Percentiles rank a stretch among this genome's conserved stretches.
Conservation (phyloP, 2,888 invertebrate genomes). For the Saturnia pavonia region DNA sequence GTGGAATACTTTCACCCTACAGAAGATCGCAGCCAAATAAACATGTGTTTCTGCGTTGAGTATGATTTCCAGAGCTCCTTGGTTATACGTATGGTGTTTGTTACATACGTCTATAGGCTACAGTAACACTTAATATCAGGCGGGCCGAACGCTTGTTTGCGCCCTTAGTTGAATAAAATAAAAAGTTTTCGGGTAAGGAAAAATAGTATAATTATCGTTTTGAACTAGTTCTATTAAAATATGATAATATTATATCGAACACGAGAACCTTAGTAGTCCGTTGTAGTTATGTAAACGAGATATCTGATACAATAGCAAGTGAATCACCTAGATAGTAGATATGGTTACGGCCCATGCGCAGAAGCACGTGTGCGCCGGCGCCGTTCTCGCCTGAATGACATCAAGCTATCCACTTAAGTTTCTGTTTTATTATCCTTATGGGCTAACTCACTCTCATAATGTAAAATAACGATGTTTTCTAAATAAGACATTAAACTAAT, state of each 20-base stretch:
- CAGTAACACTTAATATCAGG: no score
- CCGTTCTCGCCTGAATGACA: not conserved
- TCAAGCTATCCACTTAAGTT: not conserved
- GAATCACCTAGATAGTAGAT: not conserved
- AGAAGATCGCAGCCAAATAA: no score
- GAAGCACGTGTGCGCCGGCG: slow-evolving; percentile 1
- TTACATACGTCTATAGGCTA: no score
- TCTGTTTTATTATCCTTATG: not conserved
- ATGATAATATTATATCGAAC: not conserved
- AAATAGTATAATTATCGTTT: no score
- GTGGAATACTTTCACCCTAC: no score
- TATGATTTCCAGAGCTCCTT: no score
- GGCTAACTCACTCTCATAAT: not conserved
- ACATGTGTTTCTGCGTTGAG: no score
- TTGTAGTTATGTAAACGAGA: not conserved
- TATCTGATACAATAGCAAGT: not conserved
- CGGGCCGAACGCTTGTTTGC: no score
- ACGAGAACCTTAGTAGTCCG: not conserved
- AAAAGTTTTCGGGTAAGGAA: no score
- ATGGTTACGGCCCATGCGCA: not conserved
- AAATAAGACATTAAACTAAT: not conserved
- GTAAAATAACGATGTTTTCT: not conserved
- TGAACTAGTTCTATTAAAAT: no score
- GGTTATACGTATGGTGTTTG: no score
- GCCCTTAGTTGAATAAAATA: no score